Base-by-base conservation (phyloP, 2,888 invertebrate genomes). In the Podabrus alpinus region DNA sequence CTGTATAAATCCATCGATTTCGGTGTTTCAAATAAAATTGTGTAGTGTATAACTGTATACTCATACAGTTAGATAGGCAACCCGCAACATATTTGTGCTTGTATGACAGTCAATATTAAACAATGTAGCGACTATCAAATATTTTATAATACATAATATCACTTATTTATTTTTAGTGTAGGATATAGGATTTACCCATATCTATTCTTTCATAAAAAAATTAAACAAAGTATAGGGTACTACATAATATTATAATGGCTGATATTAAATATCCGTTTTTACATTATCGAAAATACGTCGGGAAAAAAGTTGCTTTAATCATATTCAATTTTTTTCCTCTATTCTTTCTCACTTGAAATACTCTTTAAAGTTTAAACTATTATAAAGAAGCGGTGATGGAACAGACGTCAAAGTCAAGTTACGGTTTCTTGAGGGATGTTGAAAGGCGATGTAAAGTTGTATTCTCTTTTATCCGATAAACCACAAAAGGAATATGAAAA, bases 401-500 rank as follows among this genome's bases (percentile, higher is more conserved):
- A 45, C 70, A 60, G 68, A 64, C 19, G 71, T 76, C 73, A 76
- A 76, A 76, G 71, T 71, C 68, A 64, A 59, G 73, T 76, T 66
- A 68, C 68, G 68, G 68, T 76, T 73, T 69, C 70, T 73, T 66
- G 24, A 69, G 70, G 76, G 71, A 72, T 71, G 73, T 64, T 73
- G 73, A 76, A 73, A 72, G 73, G 66, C 62, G 70, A 59, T 59
- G 67, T 71, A 66, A 73, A 68, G 59, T 73, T 73, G 66, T 72
- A 75, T 76, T 76, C 70, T 75, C 72, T 72, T 75, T 75, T 75
- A 75, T 72, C 75, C 9, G 68, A 45, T 62, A 73, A 61, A 62
- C 76, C 74, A 78, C 78, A 76, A 78, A 76, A 78, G 74, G 78
- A 78, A 74, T 76, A 78, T 71, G 64, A 73, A 74, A 74, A 66